Conservation (phyloP, 2,888 invertebrate species). For the Spodoptera exigua region DNA sequence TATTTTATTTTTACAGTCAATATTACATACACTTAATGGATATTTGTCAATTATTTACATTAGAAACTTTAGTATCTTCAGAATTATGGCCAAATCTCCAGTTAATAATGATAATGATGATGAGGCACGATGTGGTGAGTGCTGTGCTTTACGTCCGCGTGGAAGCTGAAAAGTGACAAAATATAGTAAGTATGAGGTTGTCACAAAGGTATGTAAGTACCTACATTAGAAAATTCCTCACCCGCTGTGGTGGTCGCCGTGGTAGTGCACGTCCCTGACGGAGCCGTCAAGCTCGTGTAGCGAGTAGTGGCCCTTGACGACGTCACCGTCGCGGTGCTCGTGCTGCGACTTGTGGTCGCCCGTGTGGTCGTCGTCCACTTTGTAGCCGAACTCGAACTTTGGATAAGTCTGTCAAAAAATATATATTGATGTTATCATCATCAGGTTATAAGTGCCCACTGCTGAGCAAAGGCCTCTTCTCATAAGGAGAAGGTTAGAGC, state of each 20-base stretch:
- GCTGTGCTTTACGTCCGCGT: slow-evolving; percentile 68
- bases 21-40: no score
- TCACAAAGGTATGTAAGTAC: no score
- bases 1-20: no score
- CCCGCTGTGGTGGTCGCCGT: slow-evolving; percentile 69
- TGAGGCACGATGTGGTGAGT: slow-evolving; percentile 68
- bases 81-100: not conserved
- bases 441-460: no score
- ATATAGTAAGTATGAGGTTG: not conserved
- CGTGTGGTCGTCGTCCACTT: slow-evolving; percentile 87
- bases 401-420: slow-evolving; percentile 73
- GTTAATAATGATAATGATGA: slow-evolving; percentile 56
- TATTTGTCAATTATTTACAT: not conserved
- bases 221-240: no score
- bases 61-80: slow-evolving; percentile 1
- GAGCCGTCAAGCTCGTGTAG: slow-evolving; percentile 86
- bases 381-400: slow-evolving; percentile 87
- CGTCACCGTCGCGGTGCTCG: slow-evolving; percentile 84
- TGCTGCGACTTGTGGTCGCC: slow-evolving; percentile 86
- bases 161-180: slow-evolving; percentile 62
- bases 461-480: no score
- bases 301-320: slow-evolving; percentile 71
- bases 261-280: slow-evolving; percentile 85
- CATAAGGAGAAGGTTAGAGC: no score
- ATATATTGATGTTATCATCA: no score